Conservation (phyloP, 2,888 invertebrate species). For the Maniola hyperantus region DNA sequence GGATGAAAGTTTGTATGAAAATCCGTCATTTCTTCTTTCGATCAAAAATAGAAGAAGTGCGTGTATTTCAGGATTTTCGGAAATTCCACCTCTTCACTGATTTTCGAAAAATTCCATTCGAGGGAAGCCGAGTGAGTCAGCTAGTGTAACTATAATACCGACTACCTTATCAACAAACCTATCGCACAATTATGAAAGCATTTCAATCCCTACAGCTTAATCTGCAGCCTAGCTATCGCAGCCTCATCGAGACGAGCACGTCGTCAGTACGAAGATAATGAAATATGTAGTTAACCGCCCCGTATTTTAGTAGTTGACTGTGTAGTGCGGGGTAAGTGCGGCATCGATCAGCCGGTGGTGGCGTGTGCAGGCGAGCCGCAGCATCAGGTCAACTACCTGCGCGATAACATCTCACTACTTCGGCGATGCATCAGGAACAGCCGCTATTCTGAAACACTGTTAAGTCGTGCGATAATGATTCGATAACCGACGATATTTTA, state of each 20-base stretch:
- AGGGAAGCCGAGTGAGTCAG: too few species aligned
- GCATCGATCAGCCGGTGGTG: conserved; percentile 33
- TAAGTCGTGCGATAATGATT: not conserved
- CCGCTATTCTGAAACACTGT: not conserved
- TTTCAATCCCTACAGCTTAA: not conserved
- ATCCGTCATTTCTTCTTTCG: too few species aligned
- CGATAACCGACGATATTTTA: not conserved
- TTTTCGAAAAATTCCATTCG: too few species aligned
- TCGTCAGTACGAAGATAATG: conserved; percentile 34
- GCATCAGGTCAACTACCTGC: conserved; percentile 13
- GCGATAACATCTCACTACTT: conserved; percentile 38
- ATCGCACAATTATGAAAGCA: not conserved
- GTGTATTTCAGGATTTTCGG: too few species aligned
- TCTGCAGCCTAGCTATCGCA: not conserved
- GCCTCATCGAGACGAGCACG: not conserved
- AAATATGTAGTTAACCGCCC: conserved; percentile 41
- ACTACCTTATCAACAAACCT: too few species aligned
- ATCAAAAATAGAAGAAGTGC: too few species aligned
- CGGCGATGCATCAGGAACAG: conserved; percentile 7
- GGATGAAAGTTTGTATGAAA: too few species aligned
- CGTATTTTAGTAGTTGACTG: conserved; percentile 25
- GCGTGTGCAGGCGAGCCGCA: conserved; percentile 26
- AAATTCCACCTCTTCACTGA: too few species aligned
- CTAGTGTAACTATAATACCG: too few species aligned
- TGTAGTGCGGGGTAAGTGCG: conserved; percentile 5